Conservation (phyloP, 2,797 vertebrate genomes). For the Pangasius krempfi region DNA sequence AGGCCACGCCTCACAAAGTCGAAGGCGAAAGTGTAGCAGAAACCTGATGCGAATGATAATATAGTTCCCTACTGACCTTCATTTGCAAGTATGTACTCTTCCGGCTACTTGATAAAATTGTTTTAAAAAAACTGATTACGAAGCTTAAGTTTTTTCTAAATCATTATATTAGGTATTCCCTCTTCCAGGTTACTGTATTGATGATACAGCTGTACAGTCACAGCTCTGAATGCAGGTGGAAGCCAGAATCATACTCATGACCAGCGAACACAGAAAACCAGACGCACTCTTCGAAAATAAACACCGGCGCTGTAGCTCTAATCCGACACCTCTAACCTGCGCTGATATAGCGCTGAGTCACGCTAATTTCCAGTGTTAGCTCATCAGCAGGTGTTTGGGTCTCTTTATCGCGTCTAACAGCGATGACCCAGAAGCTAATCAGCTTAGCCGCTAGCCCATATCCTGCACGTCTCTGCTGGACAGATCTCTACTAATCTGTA, state of each 20-base stretch:
- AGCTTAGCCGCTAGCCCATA: slow-evolving; percentile 45
- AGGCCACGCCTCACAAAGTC: neutral
- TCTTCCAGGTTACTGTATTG: neutral
- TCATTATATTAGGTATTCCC: neutral
- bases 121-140: neutral
- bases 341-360: slow-evolving; percentile 36
- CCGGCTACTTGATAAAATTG: neutral
- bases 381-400: slow-evolving; percentile 45
- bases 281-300: neutral
- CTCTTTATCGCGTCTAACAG: slow-evolving; percentile 32
- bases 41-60: neutral
- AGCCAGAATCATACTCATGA: neutral
- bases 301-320: slow-evolving; percentile 6
- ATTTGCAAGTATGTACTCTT: neutral
- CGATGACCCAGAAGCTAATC: slow-evolving; percentile 44
- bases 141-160: neutral
- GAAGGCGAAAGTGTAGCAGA: neutral
- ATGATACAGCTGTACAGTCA: too few species aligned
- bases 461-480: slow-evolving; percentile 18
- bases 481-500: slow-evolving; percentile 24
- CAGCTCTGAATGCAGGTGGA: neutral
- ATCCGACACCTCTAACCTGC: slow-evolving; percentile 33
- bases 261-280: neutral
- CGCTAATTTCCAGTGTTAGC: slow-evolving; percentile 34
- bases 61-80: neutral